Evolutionary conservation across 2,888 invertebrate species (phyloP).

Genomic region (Phorcus lineatus): DNA sequence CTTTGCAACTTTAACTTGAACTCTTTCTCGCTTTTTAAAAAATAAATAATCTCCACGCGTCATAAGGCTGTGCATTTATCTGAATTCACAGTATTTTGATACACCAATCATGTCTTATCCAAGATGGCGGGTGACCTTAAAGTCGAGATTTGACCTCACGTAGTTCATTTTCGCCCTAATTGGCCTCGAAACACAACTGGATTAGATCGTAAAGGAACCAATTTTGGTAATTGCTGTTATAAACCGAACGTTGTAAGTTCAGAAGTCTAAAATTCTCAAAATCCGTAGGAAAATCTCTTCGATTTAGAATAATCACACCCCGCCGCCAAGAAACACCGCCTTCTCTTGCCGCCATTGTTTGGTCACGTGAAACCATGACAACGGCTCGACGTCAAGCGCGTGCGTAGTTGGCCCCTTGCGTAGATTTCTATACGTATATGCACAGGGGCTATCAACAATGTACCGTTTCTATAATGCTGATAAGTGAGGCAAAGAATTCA

Average conservation of each 20-base stretch:
- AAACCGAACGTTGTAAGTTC: slow-evolving; percentile 32
- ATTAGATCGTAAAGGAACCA: slow-evolving; percentile 30
- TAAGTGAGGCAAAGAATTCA: slow-evolving; percentile 24
- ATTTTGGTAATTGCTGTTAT: slow-evolving; percentile 31
- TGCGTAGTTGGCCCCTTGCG: slow-evolving; percentile 2
- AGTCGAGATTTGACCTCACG: not conserved
- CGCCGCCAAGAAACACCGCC: slow-evolving; percentile 25
- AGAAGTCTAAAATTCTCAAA: slow-evolving; percentile 32
- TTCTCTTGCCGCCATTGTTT: slow-evolving; percentile 27
- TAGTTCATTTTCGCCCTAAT: slow-evolving; percentile 24
- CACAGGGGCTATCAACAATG: slow-evolving; percentile 4
- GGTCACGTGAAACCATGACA: slow-evolving; percentile 33
- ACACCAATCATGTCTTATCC: not conserved
- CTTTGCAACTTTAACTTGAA: too few relatives aligned
- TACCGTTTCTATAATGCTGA: slow-evolving; percentile 24
- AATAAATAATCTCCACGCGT: too few relatives aligned
- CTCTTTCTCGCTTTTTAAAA: too few relatives aligned
- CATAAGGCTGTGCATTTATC: too few relatives aligned
- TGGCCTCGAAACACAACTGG: slow-evolving; percentile 29
- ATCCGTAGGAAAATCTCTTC: slow-evolving; percentile 19
- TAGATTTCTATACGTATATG: slow-evolving; percentile 15
- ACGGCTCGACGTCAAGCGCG: slow-evolving; percentile 10
- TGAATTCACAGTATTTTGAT: too few relatives aligned
- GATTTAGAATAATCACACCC: slow-evolving; percentile 22
- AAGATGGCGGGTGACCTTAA: not conserved